A percentile compares a stretch with the other conserved stretches of the same genome.
Conservation (phyloP, 2,113 vertebrate genomes). For the Mormoops blainvillei region DNA sequence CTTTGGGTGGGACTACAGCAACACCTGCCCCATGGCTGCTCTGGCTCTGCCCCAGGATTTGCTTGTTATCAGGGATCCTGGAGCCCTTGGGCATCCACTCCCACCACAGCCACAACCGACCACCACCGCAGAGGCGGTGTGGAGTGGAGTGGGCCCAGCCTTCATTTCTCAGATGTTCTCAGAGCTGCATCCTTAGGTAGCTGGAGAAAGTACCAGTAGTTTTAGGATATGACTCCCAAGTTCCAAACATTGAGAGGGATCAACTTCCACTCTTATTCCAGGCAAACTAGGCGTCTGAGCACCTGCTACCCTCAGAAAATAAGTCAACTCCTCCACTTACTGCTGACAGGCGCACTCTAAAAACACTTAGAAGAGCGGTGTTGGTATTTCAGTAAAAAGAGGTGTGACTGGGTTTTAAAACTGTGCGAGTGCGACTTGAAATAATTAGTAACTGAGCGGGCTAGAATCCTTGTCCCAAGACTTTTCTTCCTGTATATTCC, state of each 20-base stretch:
- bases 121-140: too few relatives aligned
- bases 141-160: neutral
- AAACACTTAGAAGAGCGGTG: neutral
- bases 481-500: neutral
- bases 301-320: neutral
- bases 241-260: neutral
- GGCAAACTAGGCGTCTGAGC: neutral
- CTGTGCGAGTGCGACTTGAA: neutral
- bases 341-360: neutral
- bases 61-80: neutral
- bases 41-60: neutral
- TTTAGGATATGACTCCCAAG: neutral
- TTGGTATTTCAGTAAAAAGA: neutral
- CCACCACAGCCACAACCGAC: too few relatives aligned
- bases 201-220: neutral
- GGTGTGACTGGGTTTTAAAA: neutral
- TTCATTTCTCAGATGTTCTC: neutral
- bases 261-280: neutral
- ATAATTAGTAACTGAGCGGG: neutral
- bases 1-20: neutral
- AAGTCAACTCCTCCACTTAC: neutral
- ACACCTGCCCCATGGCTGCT: neutral
- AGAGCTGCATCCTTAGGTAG: neutral
- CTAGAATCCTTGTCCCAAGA: neutral
- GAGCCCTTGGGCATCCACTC: neutral